Base-by-base conservation (phyloP, 2,113 vertebrate genomes). In the Macquaria australasica region DNA sequence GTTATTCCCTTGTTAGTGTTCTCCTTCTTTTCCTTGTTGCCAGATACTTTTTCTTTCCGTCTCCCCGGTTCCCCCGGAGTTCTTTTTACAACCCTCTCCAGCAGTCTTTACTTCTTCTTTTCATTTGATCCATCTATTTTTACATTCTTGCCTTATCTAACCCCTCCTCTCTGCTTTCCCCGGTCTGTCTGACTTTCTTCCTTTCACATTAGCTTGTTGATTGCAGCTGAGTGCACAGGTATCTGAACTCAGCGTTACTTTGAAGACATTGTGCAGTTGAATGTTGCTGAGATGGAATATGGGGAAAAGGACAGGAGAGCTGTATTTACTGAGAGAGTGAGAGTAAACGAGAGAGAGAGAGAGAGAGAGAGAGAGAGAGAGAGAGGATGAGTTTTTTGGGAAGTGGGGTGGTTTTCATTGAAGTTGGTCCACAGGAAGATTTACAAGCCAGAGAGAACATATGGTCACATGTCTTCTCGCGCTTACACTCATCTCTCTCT, bases 81-180 rank as follows among this genome's bases (percentile, higher is more conserved):
- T 50, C 39, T 76, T 87, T 76, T 79, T 80, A 14, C 73, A 50
- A 51, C 39, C 9, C 3, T 43, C 79, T 56, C 81, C 83, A 78
- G 77, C 55, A 53, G 74, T 77, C 81, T 82, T 73, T 70, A 14
- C 8, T 20, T 84, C 77, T 37, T 79, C 51, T 74, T 85, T 86
- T 86, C 55, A 85, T 91, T 88, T 88, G 85, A 88, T 78, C 78
- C 37, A 73, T 88, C 28, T 63, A 73, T 87, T 63, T 69, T 80
- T 81, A 66, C 77, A 77, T 66, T 84, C 74, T 87, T 66, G 21
- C 77, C 67, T 79, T 56, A 75, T 77, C 58, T 84, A 81, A 73
- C 77, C 81, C 84, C 81, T 79, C 79, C 59, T 67, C 74, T 64
- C 53, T 51, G 41, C 60, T 53, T 76, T 55, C 45, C 28, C 71